Evolutionary conservation across 2,797 vertebrate species (phyloP), one percentile per base, ranked within the genome.

Genomic region (Fundulus diaphanus): DNA sequence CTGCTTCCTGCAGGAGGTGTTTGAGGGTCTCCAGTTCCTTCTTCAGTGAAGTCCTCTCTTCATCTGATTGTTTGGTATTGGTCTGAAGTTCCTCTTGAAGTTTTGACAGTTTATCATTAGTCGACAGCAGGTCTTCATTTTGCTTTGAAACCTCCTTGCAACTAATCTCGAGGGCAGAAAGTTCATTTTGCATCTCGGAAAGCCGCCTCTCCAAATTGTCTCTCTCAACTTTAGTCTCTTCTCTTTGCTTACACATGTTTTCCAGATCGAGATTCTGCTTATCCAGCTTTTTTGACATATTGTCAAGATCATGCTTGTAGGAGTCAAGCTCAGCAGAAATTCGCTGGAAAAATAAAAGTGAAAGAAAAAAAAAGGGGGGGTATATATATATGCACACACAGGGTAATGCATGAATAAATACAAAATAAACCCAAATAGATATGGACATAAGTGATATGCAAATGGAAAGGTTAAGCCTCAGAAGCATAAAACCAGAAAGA

Each of bases 251-350:
- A 54, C 86, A 90, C 72, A 94, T 83, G 74, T 87, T 93, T 85
- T 97, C 96, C 90, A 96, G 96, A 89, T 96, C 96, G 94, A 96
- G 90, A 86, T 86, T 95, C 90, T 97, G 94, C 90, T 90, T 96
- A 93, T 96, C 96, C 95, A 97, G 88, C 88, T 97, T 94, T 95
- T 95, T 95, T 92, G 96, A 96, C 92, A 97, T 94, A 86, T 94
- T 93, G 89, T 98, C 96, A 94, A 95, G 92, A 84, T 97, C 96
- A 95, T 96, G 96, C 94, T 95, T 96, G 96, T 93, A 94, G 95
- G 96, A 95, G 79, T 96, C 96, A 96, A 99, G 96, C 93, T 97
- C 94, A 96, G 95, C 95, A 92, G 96, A 96, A 96, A 99, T 95
- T 90, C 95, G 97, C 98, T 99, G 96, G 90, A 94, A 92, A 93